Evolutionary conservation across 2,113 vertebrate genomes (phyloP), one percentile per base, ranked within the genome.

Genomic region (Varanus salvator): DNA sequence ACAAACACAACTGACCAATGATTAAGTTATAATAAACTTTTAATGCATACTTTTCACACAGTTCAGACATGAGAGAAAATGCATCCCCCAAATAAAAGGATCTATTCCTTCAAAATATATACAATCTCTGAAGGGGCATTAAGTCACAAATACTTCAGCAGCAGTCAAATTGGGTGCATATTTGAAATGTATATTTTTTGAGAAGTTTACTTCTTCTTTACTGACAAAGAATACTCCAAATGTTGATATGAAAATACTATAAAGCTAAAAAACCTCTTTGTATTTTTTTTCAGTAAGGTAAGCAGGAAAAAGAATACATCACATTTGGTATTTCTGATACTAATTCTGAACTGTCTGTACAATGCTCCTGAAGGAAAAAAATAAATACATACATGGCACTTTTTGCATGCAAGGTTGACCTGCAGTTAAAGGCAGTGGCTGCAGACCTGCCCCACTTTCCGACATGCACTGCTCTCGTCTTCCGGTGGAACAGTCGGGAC

Each of bases 331-430:
- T 94, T 94, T 95, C 97, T 93, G 96, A 97, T 91, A 97, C 90
- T 92, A 93, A 96, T 94, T 80, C 52, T 84, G 93, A 96, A 94
- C 87, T 92, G 93, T 93, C 69, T 95, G 68, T 93, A 95, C 75
- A 95, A 80, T 27, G 80, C 66, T 94, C 93, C 93, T 88, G 92
- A 85, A 44, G 38, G 89, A 97, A 96, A 97, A 95, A 96, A 96
- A 97, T 0, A 97, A 97, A 96, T 0, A 97, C 97, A 97, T 95
- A 97, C 95, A 96, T 0, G n/a, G 92, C 90, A 95, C 93, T 96
- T 94, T 86, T 85, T 93, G 93, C 96, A 97, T 97, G 96, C 97
- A 95, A 88, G 27, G 93, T 64, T 91, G 93, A 96, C 94, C 95
- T 88, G 93, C 92, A 91, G 87, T 84, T 86, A 74, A 93, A 87